Conservation (phyloP, 30 jellyfish, hydroid and myxozoan species). For the Morbakka virulenta region DNA sequence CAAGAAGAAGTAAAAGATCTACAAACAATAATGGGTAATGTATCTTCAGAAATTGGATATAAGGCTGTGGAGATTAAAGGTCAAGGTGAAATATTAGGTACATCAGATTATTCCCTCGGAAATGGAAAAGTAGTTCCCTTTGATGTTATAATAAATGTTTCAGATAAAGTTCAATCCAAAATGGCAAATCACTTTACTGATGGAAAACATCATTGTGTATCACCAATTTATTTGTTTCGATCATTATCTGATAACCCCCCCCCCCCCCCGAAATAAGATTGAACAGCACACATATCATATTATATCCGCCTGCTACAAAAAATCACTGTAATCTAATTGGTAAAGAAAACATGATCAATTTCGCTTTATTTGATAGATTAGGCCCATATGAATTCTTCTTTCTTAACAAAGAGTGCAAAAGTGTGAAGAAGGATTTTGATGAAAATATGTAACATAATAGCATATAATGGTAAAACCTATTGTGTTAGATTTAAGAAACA, state of each 20-base stretch:
- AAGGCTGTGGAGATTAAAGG: constrained; percentile 17
- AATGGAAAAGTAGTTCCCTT: constrained; percentile 16
- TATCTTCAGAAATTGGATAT: no score
- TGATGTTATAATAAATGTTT: no score
- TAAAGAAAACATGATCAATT: constrained; percentile 14
- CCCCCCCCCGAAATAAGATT: constrained; percentile 7
- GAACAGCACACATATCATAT: constrained; percentile 35
- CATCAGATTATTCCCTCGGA: constrained; percentile 1
- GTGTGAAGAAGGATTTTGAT: constrained; percentile 8
- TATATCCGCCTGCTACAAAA: constrained; percentile 36
- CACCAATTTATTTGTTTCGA: no score
- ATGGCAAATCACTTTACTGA: no score
- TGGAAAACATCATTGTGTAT: no score
- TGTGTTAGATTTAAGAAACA: no score
- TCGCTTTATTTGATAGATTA: constrained; percentile 7
- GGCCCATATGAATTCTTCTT: constrained; percentile 22
- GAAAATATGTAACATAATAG: constrained; percentile 15
- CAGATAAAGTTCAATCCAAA: no score
- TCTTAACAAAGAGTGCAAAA: constrained; percentile 7
- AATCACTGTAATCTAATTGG: no score
- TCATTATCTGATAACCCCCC: constrained; percentile 3
- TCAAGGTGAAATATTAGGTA: constrained; percentile 7
- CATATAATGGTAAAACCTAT: constrained; percentile 26
- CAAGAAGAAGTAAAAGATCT: no score
- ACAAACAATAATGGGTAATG: no score